Base-by-base conservation (phyloP, 2,888 invertebrate species). In the Polyommatus iphigenia region DNA sequence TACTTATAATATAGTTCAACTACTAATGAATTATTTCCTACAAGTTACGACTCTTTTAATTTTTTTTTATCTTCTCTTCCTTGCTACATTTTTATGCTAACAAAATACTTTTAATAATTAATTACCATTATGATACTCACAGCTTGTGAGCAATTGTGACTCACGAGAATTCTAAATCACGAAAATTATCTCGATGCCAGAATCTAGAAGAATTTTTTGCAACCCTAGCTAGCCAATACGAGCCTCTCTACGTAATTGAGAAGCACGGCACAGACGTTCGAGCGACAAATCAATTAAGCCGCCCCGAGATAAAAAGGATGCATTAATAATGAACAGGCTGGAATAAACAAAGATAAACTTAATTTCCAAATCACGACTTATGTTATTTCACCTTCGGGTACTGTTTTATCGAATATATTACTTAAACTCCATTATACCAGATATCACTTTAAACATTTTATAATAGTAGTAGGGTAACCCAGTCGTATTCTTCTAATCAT, bases 271-370 rank as follows among this genome's bases (percentile, higher is more conserved):
- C 87, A 83, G 87, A 87, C 86, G 88, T 90, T 84, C 86, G 86
- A 91, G 89, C 90, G 90, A 92, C 92, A 91, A 92, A 92, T 93
- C 92, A 92, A 92, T 93, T 92, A 93, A 89, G 88, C 82, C 82
- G 59, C 67, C 46, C 86, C 84, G 83, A 88, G 91, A 91, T 92
- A 92, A 91, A 91, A 89, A 89, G 91, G 89, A 91, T 87, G 87
- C 89, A 89, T 88, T 87, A 89, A 91, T 90, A 90, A 89, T 87
- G 87, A 88, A 86, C 81, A 85, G 79, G 81, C 84, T 79, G 84
- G 86, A 87, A 89, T 73, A 67, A 73, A 54, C 76, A 76, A 73
- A 78, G 73, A 73, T 78, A 73, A 78, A 29, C 50, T 75, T 24
- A 75, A 75, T 29, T 75, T 50, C 24, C 54, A 75, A 75, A 75